Evolutionary conservation across 2,888 invertebrate genomes (phyloP).

Genomic region (Trisateles emortualis): DNA sequence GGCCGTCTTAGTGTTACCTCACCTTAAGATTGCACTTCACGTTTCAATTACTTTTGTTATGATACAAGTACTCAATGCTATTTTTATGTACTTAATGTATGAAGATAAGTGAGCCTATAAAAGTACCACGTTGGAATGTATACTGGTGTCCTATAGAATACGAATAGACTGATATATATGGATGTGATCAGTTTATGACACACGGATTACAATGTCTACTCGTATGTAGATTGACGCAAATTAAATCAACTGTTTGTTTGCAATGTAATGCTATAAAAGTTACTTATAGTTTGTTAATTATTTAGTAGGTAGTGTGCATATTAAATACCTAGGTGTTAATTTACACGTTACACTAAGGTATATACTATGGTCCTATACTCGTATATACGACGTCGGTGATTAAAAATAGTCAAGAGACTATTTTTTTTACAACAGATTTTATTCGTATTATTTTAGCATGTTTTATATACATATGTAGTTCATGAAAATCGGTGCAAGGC

Average conservation of each 20-base stretch:
- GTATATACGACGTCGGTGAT: no score
- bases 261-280: not conserved
- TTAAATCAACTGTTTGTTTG: constrained; percentile 17
- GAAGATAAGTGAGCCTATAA: constrained; percentile 24
- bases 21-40: constrained; percentile 16
- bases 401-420: no score
- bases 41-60: constrained; percentile 22
- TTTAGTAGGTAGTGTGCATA: no score
- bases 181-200: constrained; percentile 51
- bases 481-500: no score
- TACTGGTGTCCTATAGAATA: constrained; percentile 41
- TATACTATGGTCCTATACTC: no score
- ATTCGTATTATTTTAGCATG: no score
- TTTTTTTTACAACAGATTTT: no score
- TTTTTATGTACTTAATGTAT: constrained; percentile 21
- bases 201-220: constrained; percentile 39
- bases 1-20: no score
- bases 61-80: constrained; percentile 2
- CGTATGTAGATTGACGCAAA: constrained; percentile 39
- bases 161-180: constrained; percentile 52
- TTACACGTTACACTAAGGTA: no score
- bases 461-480: no score
- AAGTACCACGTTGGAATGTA: constrained; percentile 24
- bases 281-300: not conserved
- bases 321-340: not conserved